Evolutionary conservation across 2,797 vertebrate genomes (phyloP).

Genomic region (Tiaroga cobitis): DNA sequence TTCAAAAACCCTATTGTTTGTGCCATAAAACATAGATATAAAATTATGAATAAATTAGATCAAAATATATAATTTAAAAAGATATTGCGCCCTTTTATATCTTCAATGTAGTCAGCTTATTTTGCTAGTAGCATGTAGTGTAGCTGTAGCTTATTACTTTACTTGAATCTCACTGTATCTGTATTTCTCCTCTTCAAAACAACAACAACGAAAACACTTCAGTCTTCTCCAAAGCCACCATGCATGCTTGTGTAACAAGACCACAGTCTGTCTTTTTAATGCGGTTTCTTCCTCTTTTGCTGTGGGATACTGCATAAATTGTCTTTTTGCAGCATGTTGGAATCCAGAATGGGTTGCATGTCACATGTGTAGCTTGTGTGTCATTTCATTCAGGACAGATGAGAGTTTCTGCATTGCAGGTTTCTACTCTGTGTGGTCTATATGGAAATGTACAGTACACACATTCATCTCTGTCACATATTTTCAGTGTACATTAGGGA

Average conservation of each 20-base stretch:
- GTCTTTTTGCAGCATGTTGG: background rate
- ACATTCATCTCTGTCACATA: slow-evolving; percentile 32
- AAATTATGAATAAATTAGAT: background rate
- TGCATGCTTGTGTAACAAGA: background rate
- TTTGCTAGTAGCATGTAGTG: background rate
- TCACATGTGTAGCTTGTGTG: background rate
- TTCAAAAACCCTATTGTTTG: no score
- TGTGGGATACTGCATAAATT: background rate
- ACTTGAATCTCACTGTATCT: background rate
- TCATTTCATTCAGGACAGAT: slow-evolving; percentile 11
- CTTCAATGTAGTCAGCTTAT: background rate
- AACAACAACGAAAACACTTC: background rate
- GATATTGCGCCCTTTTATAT: background rate
- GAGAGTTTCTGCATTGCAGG: slow-evolving; percentile 9
- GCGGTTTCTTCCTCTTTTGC: background rate
- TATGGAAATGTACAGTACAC: slow-evolving; percentile 37
- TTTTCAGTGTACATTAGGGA: slow-evolving; percentile 1
- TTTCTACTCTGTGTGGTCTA: slow-evolving; percentile 24
- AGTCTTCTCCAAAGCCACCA: background rate
- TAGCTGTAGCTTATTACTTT: no score
- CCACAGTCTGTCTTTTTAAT: background rate
- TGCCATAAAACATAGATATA: background rate
- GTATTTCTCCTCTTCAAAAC: background rate
- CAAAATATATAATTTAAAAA: background rate
- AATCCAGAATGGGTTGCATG: background rate